Evolutionary conservation across 2,888 invertebrate genomes (phyloP), one percentile per base, ranked within the genome.

Genomic region (Antitype chi): DNA sequence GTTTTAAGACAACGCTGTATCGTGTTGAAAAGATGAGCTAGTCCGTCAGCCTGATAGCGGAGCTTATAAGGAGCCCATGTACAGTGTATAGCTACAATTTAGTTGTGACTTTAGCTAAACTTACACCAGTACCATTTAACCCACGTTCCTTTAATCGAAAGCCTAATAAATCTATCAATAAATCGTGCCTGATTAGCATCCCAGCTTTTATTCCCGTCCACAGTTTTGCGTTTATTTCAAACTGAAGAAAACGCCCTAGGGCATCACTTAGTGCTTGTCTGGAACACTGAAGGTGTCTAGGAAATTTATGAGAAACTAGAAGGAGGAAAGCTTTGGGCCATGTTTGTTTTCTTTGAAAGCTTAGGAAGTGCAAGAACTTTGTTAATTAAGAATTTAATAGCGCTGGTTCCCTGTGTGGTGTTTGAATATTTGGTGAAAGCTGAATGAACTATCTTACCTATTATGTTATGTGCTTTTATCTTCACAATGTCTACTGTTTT

Each of bases 271-370:
- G 78, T 59, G 70, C 71, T 81, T 81, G 86, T 81, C 84, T 80
- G 64, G 55, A 76, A 64, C 74, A 76, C 57, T 71, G 49, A 74
- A 75, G 83, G 81, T 79, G 81, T 87, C 83, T 83, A 64, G 74
- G 23, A 87, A 86, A 85, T 79, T 83, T 85, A 85, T 85, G 78
- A 82, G 71, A 68, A 74, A 66, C 73, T 80, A 64, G 63, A 81
- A 74, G 62, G 70, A 62, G 25, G 63, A 70, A 81, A 81, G 64
- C 72, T 81, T 81, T 74, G 47, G 53, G 67, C 72, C 32, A 77
- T 83, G 80, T 84, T 77, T 81, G 74, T 67, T 80, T 76, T 82
- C 81, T 77, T 84, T 84, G 81, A 70, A 52, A 68, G 79, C 70
- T 81, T 78, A 74, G 53, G 62, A 68, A 70, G 67, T 25, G 53